phyloP scores from a whole-genome alignment of 2,113 vertebrate species.

The Alexandromys fortis region DNA sequence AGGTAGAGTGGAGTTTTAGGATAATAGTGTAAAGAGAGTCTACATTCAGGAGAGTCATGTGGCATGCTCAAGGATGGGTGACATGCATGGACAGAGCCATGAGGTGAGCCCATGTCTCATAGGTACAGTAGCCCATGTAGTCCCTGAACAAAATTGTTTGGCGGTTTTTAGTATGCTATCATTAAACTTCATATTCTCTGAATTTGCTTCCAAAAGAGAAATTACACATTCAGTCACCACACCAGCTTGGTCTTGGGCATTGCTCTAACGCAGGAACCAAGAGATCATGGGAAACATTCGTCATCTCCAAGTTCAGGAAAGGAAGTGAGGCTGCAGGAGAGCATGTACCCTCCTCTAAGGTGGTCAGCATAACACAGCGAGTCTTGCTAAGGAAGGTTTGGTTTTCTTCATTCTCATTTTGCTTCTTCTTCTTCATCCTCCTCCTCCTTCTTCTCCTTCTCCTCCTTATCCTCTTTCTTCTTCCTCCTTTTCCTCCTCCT shows the following conservation, averaged over 20 bases:
- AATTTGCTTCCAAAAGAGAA: neutral
- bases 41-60: neutral
- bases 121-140: neutral
- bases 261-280: neutral
- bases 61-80: neutral
- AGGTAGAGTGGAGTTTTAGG: neutral
- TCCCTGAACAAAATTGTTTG: neutral
- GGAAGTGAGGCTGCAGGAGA: neutral
- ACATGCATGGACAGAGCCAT: neutral
- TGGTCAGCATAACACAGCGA: neutral
- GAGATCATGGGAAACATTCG: neutral
- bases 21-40: neutral
- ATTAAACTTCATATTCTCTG: neutral
- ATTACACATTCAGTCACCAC: neutral
- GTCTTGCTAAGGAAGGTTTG: neutral
- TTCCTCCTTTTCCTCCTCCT: too few species aligned
- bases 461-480: rapidly evolving
- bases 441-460: too few species aligned
- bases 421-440: too few species aligned
- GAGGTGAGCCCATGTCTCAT: rapidly evolving
- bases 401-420: neutral
- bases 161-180: neutral
- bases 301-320: neutral
- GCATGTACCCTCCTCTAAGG: neutral
- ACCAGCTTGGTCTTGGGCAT: neutral